Evolutionary conservation across 2,888 invertebrate genomes (phyloP).

Genomic region (Digitonthophagus gazella): DNA sequence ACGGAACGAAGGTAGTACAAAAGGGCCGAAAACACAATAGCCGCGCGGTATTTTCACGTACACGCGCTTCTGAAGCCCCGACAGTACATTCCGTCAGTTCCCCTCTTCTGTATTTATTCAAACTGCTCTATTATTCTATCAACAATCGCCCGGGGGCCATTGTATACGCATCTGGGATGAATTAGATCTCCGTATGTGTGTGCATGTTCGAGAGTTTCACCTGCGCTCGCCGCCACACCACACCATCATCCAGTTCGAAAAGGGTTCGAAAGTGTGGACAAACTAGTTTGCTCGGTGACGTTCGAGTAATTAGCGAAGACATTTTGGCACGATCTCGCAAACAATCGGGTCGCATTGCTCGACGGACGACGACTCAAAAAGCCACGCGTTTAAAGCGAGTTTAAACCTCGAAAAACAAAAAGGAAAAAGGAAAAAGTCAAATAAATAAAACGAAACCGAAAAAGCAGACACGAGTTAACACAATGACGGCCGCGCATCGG

Average conservation of each 20-base stretch:
- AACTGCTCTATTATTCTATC: slow-evolving; percentile 50
- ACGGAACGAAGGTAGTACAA: background rate
- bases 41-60: slow-evolving; percentile 37
- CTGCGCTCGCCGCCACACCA: too few relatives aligned
- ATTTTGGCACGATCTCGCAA: too few relatives aligned
- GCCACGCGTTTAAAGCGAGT: background rate
- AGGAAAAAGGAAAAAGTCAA: background rate
- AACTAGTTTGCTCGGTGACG: background rate
- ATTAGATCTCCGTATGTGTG: slow-evolving; percentile 1
- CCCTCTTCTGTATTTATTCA: slow-evolving; percentile 45
- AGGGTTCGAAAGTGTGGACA: too few relatives aligned
- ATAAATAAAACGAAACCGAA: background rate
- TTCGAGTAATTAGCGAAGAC: too few relatives aligned
- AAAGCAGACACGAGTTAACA: too few relatives aligned
- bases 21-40: slow-evolving; percentile 17
- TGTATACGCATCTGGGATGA: slow-evolving; percentile 49
- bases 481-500: background rate
- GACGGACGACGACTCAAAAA: too few relatives aligned
- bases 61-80: background rate
- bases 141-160: slow-evolving; percentile 46
- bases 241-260: too few relatives aligned
- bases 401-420: background rate
- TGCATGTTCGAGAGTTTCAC: background rate
- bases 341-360: too few relatives aligned
- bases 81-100: slow-evolving; percentile 28